These are phyloP conservation scores for Ceratosolen fusciceps DNA, from an alignment of 1,140 invertebrate genomes.

Conservation along the genomic window DNA sequence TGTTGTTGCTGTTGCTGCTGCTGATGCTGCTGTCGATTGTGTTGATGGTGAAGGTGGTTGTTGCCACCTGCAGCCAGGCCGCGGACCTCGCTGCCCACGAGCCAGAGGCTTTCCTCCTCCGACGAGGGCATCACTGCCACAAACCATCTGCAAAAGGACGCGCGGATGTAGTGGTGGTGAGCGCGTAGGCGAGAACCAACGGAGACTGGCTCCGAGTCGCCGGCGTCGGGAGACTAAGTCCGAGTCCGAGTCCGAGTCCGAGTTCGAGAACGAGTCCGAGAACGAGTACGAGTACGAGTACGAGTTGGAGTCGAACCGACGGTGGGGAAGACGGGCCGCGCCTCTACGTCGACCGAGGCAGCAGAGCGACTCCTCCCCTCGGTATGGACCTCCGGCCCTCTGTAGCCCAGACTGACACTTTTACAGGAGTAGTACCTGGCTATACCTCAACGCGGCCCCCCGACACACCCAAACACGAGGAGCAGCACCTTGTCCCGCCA, in stretches of 20 bases:
- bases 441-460: background rate
- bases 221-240: too few species aligned
- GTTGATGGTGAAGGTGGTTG: conserved; percentile 50
- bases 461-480: background rate
- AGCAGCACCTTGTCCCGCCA: too few species aligned
- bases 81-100: conserved; percentile 64
- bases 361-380: background rate
- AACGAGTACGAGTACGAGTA: background rate
- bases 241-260: too few species aligned
- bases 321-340: background rate
- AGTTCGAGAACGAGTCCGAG: background rate
- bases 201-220: background rate
- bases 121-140: conserved; percentile 67
- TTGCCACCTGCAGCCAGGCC: conserved; percentile 52
- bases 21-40: conserved; percentile 40
- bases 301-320: background rate
- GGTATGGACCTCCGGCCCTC: background rate
- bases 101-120: conserved; percentile 68
- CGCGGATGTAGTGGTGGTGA: background rate
- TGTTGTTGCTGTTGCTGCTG: background rate
- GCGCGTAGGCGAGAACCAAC: background rate
- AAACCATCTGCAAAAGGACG: conserved; percentile 60
- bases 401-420: background rate
- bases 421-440: background rate
- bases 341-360: too few species aligned